Evolutionary conservation across 2,797 vertebrate species (phyloP), one percentile per base, ranked within the genome.

Genomic region (Myotis vivesi): DNA sequence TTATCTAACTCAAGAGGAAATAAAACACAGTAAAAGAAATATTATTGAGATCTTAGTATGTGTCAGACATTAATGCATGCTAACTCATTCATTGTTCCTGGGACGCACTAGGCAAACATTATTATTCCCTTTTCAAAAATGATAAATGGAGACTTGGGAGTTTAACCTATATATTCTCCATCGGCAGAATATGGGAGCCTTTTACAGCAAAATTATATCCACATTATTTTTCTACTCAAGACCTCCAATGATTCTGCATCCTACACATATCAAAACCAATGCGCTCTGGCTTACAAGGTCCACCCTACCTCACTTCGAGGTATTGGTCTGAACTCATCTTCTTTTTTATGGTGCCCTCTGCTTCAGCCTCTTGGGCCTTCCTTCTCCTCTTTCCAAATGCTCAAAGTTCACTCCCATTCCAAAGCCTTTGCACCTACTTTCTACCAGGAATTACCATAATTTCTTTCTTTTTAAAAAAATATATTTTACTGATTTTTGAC

Each of bases 291-390:
- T 44, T 38, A 30, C n/a, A 83, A 38, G 3, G 16, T 15, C 13
- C 3, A 12, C 6, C 6, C 2, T 1, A 0, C 11, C 62, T 33
- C 22, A 0, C 23, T 49, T 22, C 9, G 7, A 1, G 0, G 2
- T 0, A 8, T 12, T 1, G 22, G 16, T 81, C 33, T n/a, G 33
- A 62, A 19, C 15, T 17, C 25, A 15, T n/a, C 33, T 46, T 12
- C 25, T 38, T 87, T 25, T n/a, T n/a, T 41, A 38, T 3, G 17
- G 25, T 1, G 0, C 0, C 0, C 2, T 25, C 19, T 36, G n/a
- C 16, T 30, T 57, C 16, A 20, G 30, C 11, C 28, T 12, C 68
- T 28, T 17, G 6, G 72, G 1, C 0, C 0, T 46, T 12, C 5
- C 8, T 91, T 71, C 15, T 51, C 2, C 10, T 71, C 33, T 15